Percentiles rank a stretch among this genome's conserved stretches.
phyloP scores from a whole-genome alignment of 2,888 invertebrate species.

The Dynastes hyllus region DNA sequence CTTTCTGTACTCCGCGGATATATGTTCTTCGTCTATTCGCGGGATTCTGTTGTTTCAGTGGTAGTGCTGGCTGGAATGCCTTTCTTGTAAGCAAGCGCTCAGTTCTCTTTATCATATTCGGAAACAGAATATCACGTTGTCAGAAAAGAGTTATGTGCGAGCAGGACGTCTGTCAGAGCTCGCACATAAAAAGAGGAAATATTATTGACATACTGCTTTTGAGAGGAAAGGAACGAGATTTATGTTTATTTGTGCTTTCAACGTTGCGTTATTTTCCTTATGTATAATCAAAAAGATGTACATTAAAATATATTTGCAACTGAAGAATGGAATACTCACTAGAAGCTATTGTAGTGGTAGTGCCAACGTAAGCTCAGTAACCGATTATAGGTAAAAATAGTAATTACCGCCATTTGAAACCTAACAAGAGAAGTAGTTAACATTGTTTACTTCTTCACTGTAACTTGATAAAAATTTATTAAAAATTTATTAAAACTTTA shows the following conservation, averaged over 20 bases:
- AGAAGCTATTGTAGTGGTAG: too few relatives aligned
- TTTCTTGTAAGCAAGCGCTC: background rate
- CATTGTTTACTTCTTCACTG: too few relatives aligned
- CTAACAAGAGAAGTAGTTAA: too few relatives aligned
- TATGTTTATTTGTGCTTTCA: background rate
- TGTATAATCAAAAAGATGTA: too few relatives aligned
- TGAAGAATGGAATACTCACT: too few relatives aligned
- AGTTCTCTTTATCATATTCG: background rate
- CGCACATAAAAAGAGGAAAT: background rate
- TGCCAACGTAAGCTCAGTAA: too few relatives aligned
- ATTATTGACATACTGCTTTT: constrained; percentile 33
- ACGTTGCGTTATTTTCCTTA: background rate
- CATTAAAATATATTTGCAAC: too few relatives aligned
- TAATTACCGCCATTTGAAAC: too few relatives aligned
- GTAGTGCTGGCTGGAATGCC: too few relatives aligned
- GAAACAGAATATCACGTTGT: background rate
- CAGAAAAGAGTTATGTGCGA: background rate
- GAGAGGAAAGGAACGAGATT: background rate
- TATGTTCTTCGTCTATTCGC: background rate
- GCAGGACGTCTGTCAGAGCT: background rate
- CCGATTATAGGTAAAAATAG: too few relatives aligned
- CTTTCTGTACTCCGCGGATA: background rate
- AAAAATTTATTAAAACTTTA: too few relatives aligned
- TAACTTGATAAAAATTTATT: too few relatives aligned
- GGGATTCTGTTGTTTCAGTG: background rate